Percentiles rank a stretch among this genome's conserved stretches.
phyloP scores from a whole-genome alignment of 1,140 invertebrate genomes.

The Pachypeltis micranthus region DNA sequence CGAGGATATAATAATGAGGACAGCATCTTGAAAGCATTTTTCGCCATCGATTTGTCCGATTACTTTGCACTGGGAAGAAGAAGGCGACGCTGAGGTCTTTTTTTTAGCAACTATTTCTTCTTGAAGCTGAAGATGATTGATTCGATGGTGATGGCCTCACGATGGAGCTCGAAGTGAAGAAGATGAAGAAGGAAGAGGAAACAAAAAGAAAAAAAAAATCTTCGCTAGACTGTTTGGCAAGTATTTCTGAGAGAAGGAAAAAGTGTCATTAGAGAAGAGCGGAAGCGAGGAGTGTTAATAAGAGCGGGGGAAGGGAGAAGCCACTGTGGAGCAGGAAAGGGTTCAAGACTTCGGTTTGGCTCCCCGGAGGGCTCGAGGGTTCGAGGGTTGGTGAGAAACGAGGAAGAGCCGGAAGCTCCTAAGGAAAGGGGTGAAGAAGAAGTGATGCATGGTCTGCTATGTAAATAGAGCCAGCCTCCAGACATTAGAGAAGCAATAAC shows the following conservation, averaged over 20 bases:
- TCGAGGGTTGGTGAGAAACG: too few relatives aligned
- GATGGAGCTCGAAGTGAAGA: neutral
- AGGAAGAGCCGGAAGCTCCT: too few relatives aligned
- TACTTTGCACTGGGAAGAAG: too few relatives aligned
- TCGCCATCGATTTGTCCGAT: too few relatives aligned
- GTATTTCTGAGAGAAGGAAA: too few relatives aligned
- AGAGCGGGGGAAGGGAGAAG: neutral
- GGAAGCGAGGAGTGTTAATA: neutral
- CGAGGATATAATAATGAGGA: too few relatives aligned
- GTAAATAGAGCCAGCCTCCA: slow-evolving; percentile 8
- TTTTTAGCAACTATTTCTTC: too few relatives aligned
- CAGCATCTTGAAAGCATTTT: too few relatives aligned
- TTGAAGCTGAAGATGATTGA: neutral
- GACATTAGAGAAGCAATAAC: slow-evolving; percentile 11
- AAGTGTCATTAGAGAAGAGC: neutral
- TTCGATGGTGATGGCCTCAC: neutral
- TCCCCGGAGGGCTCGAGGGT: neutral
- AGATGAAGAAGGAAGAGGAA: neutral
- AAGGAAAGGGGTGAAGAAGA: neutral
- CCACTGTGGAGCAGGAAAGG: too few relatives aligned
- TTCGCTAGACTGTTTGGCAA: too few relatives aligned
- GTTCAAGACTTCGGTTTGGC: too few relatives aligned
- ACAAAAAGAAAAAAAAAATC: neutral
- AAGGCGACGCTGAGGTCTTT: too few relatives aligned
- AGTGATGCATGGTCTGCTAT: slow-evolving; percentile 6